Evolutionary conservation across 1,140 invertebrate species (phyloP).

Genomic region (Cryptotermes secundus): DNA sequence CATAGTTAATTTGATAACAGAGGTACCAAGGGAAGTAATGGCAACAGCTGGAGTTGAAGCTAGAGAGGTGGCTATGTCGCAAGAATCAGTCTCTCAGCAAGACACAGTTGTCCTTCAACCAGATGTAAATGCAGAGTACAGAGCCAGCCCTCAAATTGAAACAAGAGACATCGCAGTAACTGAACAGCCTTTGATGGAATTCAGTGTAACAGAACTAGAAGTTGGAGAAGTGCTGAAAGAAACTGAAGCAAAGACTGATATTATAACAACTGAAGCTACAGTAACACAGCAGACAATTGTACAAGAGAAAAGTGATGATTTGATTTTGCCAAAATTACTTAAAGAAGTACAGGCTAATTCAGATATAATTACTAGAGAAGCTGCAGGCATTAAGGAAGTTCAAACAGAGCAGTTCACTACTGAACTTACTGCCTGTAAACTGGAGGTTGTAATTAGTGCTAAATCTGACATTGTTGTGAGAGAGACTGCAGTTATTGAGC

Average conservation of each 20-base stretch:
- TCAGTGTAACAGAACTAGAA: background rate
- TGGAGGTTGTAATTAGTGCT: background rate
- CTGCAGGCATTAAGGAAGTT: slow-evolving; percentile 21
- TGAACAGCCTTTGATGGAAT: background rate
- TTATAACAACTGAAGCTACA: slow-evolving; percentile 22
- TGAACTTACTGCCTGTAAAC: background rate
- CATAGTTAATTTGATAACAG: background rate
- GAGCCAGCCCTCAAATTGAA: background rate
- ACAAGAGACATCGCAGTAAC: background rate
- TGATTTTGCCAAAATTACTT: background rate
- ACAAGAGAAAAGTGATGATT: slow-evolving; percentile 12
- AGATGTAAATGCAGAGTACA: background rate
- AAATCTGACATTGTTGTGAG: background rate
- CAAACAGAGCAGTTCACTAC: background rate
- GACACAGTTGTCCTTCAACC: background rate
- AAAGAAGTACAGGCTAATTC: slow-evolving; percentile 17
- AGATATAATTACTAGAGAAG: slow-evolving; percentile 22
- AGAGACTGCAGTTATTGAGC: slow-evolving; percentile 22
- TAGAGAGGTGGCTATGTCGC: background rate
- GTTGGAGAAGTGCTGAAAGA: background rate
- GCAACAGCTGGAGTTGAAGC: background rate
- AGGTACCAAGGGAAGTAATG: background rate
- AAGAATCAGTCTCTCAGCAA: background rate
- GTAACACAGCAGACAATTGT: slow-evolving; percentile 7
- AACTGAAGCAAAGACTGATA: background rate